Evolutionary conservation across 2,113 vertebrate species (phyloP).

Genomic region (Salminus brasiliensis): DNA sequence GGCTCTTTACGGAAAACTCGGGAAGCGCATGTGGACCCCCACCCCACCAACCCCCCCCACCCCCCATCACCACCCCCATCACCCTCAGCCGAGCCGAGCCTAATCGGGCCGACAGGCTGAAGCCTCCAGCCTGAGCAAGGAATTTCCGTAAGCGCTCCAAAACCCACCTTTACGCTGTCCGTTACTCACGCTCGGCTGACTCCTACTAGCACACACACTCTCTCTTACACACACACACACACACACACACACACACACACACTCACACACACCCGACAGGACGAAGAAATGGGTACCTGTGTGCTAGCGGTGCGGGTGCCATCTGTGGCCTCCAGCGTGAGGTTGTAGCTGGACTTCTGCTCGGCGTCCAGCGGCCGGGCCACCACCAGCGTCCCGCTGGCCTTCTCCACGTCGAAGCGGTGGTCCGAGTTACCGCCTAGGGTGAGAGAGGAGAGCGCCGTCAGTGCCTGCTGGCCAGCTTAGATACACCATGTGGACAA

Average conservation of each 20-base stretch:
- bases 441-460: conserved; percentile 63
- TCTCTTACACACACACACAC: too few relatives aligned
- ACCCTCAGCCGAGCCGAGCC: conserved; percentile 10
- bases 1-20: conserved; percentile 8
- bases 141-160: conserved; percentile 27
- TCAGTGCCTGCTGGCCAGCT: conserved; percentile 41
- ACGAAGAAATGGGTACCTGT: conserved; percentile 80
- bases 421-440: conserved; percentile 98
- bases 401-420: conserved; percentile 95
- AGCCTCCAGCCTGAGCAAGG: not conserved
- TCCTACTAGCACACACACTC: not conserved
- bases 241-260: conserved; percentile 7
- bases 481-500: too few relatives aligned
- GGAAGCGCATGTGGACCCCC: not conserved
- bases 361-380: conserved; percentile 93
- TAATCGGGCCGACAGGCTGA: conserved; percentile 19
- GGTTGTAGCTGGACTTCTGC: conserved; percentile 94
- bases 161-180: conserved; percentile 10
- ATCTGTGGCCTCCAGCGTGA: conserved; percentile 96
- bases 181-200: not conserved
- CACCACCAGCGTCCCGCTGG: conserved; percentile 92
- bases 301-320: conserved; percentile 90
- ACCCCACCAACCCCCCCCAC: too few relatives aligned
- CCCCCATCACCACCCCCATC: too few relatives aligned
- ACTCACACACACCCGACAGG: not conserved